Evolutionary conservation across 1,140 invertebrate genomes (phyloP).

Genomic region (Globodera rostochiensis): DNA sequence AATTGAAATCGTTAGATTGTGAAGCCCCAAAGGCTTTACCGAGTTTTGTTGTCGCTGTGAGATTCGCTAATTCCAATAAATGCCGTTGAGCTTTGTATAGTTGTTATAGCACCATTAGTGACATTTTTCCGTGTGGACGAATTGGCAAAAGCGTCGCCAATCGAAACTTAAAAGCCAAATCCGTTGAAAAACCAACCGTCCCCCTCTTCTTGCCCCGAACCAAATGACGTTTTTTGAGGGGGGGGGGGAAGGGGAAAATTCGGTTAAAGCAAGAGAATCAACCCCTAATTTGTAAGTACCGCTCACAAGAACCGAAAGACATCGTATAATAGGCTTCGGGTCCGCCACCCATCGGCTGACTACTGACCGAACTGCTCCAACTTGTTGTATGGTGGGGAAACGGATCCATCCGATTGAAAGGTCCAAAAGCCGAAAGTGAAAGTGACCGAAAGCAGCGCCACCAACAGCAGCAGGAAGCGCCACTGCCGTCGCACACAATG

Average conservation of each 20-base stretch:
- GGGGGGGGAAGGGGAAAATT: too few relatives aligned
- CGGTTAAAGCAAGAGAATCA: too few relatives aligned
- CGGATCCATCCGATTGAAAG: not conserved
- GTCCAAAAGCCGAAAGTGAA: not conserved
- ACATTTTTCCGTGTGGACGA: not conserved
- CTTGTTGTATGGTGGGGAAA: not conserved
- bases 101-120: not conserved
- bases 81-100: not conserved
- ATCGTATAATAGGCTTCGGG: not conserved
- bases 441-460: not conserved
- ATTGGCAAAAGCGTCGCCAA: not conserved
- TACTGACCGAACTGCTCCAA: constrained; percentile 1
- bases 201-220: not conserved
- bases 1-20: too few relatives aligned
- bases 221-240: not conserved
- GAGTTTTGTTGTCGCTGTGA: not conserved
- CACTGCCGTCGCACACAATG: not conserved
- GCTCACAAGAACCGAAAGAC: not conserved
- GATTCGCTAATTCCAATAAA: not conserved
- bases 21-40: not conserved
- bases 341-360: not conserved
- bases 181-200: too few relatives aligned
- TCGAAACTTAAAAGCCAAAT: not conserved
- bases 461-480: not conserved
- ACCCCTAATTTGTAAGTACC: too few relatives aligned